phyloP scores from a whole-genome alignment of 2,888 invertebrate species.

The Troilus luridus region DNA sequence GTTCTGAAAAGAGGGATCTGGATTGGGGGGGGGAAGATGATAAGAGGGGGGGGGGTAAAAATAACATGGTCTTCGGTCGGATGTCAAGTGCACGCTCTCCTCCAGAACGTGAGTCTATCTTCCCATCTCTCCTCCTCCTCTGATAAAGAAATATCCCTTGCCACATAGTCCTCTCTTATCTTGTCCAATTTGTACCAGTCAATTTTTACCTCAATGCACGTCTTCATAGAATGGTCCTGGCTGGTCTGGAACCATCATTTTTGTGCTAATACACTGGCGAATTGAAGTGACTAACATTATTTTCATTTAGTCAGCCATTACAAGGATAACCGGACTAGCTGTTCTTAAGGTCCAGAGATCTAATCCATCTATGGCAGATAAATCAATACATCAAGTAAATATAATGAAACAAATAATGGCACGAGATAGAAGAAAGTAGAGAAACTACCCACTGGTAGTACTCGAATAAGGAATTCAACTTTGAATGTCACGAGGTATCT shows the following conservation, averaged over 20 bases:
- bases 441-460: too few species aligned
- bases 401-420: too few species aligned
- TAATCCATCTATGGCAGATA: too few species aligned
- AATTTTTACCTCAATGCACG: neutral
- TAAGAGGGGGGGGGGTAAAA: neutral
- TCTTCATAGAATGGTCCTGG: neutral
- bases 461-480: too few species aligned
- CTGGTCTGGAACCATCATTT: neutral
- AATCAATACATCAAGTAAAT: too few species aligned
- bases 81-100: slow-evolving; percentile 18
- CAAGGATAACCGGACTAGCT: too few species aligned
- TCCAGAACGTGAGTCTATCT: slow-evolving; percentile 37
- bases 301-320: too few species aligned
- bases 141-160: neutral
- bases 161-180: neutral
- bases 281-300: neutral
- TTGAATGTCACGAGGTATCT: too few species aligned
- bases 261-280: neutral
- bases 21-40: neutral
- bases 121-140: neutral
- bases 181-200: neutral
- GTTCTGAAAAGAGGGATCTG: slow-evolving; percentile 32
- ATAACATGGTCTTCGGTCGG: slow-evolving; percentile 32
- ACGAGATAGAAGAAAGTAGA: too few species aligned
- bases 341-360: too few species aligned